Percentiles rank a stretch among this genome's conserved stretches.
phyloP scores from a whole-genome alignment of 2,888 invertebrate genomes.

The Chrysolina oricalcia region DNA sequence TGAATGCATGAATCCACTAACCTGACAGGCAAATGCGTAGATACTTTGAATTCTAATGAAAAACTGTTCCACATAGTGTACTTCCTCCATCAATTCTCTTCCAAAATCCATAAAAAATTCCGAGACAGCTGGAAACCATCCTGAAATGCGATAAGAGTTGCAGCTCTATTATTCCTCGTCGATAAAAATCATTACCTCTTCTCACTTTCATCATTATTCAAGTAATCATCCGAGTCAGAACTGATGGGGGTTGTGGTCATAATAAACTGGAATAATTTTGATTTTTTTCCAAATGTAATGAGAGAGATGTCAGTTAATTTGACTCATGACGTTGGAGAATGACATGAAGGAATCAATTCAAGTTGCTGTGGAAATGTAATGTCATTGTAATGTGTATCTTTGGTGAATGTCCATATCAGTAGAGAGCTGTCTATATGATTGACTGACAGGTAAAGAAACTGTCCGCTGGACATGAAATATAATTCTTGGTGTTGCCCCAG shows the following conservation, averaged over 20 bases:
- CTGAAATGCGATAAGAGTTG: slow-evolving; percentile 44
- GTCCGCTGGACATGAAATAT: no score
- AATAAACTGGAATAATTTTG: slow-evolving; percentile 56
- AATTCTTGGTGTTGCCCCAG: no score
- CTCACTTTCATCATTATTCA: slow-evolving; percentile 45
- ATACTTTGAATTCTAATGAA: slow-evolving; percentile 66
- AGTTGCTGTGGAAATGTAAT: not conserved
- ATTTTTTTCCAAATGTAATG: slow-evolving; percentile 35
- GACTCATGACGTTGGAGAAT: slow-evolving; percentile 29
- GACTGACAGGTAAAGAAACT: no score
- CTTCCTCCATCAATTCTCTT: slow-evolving; percentile 60
- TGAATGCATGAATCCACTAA: slow-evolving; percentile 50
- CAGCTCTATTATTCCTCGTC: not conserved
- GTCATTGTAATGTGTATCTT: no score
- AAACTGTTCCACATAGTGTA: slow-evolving; percentile 66
- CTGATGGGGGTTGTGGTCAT: slow-evolving; percentile 51
- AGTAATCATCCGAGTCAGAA: slow-evolving; percentile 40
- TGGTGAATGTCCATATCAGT: no score
- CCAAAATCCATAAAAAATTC: slow-evolving; percentile 49
- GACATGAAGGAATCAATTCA: not conserved
- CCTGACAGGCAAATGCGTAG: slow-evolving; percentile 68
- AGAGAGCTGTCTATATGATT: no score
- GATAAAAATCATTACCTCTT: slow-evolving; percentile 32
- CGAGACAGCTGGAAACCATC: slow-evolving; percentile 52
- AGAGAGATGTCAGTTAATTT: slow-evolving; percentile 31